Percentiles rank a stretch among this genome's conserved stretches.
These are phyloP conservation scores for Vanessa tameamea DNA, from an alignment of 1,140 invertebrate species.

Conservation along the genomic window DNA sequence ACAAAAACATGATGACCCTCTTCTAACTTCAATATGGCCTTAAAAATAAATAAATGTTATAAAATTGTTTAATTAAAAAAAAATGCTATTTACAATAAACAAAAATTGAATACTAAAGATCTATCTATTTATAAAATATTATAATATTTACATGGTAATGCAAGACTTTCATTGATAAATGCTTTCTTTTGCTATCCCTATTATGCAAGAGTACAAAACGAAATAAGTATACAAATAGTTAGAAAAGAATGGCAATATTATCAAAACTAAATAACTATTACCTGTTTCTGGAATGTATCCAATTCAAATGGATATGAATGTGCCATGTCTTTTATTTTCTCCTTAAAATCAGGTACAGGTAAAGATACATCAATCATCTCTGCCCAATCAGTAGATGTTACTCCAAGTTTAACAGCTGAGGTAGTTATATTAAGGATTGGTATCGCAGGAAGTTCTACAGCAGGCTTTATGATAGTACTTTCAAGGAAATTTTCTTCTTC, in stretches of 20 bases:
- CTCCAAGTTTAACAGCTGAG: constrained; percentile 49
- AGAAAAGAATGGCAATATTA: too few species aligned
- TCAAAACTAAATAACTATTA: constrained; percentile 36
- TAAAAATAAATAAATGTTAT: constrained; percentile 37
- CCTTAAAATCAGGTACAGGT: constrained; percentile 91
- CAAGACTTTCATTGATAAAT: too few species aligned
- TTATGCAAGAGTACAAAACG: too few species aligned
- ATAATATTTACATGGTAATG: too few species aligned
- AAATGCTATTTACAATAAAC: too few species aligned
- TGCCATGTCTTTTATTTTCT: constrained; percentile 92
- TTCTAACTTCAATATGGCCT: constrained; percentile 97
- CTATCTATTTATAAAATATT: too few species aligned
- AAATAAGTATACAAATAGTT: too few species aligned
- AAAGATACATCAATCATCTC: constrained; percentile 90
- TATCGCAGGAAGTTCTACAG: constrained; percentile 70
- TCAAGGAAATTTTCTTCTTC: constrained; percentile 70
- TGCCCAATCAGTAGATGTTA: constrained; percentile 88
- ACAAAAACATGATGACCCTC: constrained; percentile 98
- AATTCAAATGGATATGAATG: constrained; percentile 95
- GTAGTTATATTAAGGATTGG: constrained; percentile 64
- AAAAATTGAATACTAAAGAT: too few species aligned
- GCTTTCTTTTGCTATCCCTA: too few species aligned
- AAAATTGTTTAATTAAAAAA: not conserved
- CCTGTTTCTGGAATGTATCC: constrained; percentile 97
- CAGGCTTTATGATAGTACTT: constrained; percentile 61